Evolutionary conservation across 2,797 vertebrate genomes (phyloP).

Genomic region (Eidolon dupreanum): DNA sequence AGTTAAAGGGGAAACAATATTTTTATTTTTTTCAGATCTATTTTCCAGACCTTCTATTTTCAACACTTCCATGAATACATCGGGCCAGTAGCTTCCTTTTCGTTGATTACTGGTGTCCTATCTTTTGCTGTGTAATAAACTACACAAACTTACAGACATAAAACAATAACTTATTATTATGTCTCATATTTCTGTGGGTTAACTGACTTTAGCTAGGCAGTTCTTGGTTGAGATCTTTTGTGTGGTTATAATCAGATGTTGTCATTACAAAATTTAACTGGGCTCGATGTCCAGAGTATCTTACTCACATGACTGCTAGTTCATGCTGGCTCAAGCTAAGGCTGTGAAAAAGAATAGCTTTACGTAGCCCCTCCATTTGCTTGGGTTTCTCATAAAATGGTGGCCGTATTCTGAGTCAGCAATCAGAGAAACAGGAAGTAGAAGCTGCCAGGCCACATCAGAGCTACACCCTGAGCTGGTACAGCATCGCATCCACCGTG

Average conservation of each 20-base stretch:
- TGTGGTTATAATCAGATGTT: slow-evolving; percentile 18
- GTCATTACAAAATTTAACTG: not conserved
- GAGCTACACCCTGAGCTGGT: not conserved
- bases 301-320: not conserved
- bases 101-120: not conserved
- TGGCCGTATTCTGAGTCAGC: not conserved
- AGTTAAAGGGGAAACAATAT: not conserved
- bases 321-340: not conserved
- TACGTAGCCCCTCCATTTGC: not conserved
- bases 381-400: slow-evolving; percentile 23
- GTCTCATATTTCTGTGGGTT: not conserved
- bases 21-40: not conserved
- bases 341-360: not conserved
- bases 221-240: not conserved
- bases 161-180: not conserved
- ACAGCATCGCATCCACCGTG: not conserved
- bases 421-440: not conserved
- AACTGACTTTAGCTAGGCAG: not conserved
- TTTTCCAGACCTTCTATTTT: slow-evolving; percentile 17
- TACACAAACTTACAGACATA: not conserved
- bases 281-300: not conserved
- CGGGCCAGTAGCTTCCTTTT: not conserved
- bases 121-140: not conserved
- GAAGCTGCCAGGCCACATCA: not conserved
- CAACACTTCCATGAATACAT: not conserved